phyloP scores from a whole-genome alignment of 2,888 invertebrate species.

The Chouioia cunea region DNA sequence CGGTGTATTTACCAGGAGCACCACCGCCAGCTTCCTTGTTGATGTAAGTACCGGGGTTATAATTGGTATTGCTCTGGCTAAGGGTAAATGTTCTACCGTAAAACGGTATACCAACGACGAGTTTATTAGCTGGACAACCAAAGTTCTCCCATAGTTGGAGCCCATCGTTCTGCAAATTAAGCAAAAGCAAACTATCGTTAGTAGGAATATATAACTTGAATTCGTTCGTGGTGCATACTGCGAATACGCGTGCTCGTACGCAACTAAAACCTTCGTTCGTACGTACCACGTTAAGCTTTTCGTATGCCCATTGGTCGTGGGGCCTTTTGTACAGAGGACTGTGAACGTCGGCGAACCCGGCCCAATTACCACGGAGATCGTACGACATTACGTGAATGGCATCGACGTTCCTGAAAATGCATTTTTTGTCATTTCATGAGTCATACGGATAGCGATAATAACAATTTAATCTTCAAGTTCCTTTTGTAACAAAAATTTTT shows the following conservation, averaged over 20 bases:
- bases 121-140: slow-evolving; percentile 88
- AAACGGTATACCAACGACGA: slow-evolving; percentile 90
- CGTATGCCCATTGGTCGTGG: slow-evolving; percentile 91
- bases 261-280: too few relatives aligned
- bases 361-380: slow-evolving; percentile 90
- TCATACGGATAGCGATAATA: background rate
- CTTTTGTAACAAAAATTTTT: background rate
- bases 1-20: slow-evolving; percentile 85
- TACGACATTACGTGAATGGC: slow-evolving; percentile 90
- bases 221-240: too few relatives aligned
- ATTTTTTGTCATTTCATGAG: background rate
- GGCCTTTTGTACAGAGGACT: slow-evolving; percentile 88
- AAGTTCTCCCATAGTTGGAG: slow-evolving; percentile 88
- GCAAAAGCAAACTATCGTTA: too few relatives aligned
- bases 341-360: slow-evolving; percentile 90
- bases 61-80: slow-evolving; percentile 85
- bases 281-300: slow-evolving; percentile 89
- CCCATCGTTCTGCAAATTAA: slow-evolving; percentile 80
- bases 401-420: slow-evolving; percentile 75
- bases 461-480: background rate
- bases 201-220: too few relatives aligned
- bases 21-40: slow-evolving; percentile 93
- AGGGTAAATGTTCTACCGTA: slow-evolving; percentile 90
- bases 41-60: slow-evolving; percentile 86
- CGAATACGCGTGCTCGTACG: too few relatives aligned